Base-by-base conservation (phyloP, 2,797 vertebrate genomes). In the Apogon talboti region DNA sequence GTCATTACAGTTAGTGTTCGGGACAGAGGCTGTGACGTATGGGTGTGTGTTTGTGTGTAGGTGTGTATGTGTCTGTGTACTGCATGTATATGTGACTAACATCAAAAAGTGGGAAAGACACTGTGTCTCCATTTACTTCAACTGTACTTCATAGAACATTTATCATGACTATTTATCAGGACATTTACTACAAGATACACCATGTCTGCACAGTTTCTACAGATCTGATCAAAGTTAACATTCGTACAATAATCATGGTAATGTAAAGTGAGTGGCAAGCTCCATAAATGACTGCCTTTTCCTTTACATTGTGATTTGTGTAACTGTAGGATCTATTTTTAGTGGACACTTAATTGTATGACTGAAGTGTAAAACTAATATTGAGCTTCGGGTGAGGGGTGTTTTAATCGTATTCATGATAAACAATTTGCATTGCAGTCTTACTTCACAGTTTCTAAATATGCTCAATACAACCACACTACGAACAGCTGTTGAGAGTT, bases 101-200 rank as follows among this genome's bases (percentile, higher is more conserved):
- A 65, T 80, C 38, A 49, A 45, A 62, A 57, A 59, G 54, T 76
- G 72, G 71, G 71, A 64, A 62, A 78, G 51, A 79, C 67, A 51
- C 28, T 64, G 13, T 62, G 78, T 80, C 43, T 67, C 77, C 21
- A 41, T 51, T 43, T 58, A 43, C 16, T 52, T 46, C 52, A 54
- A 42, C 47, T 58, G 45, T 53, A 42, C 40, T 60, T 75, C 55
- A 48, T 54, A 6, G 44, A 21, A 44, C 71, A 63, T 52, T 76
- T 53, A 28, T 24, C 5, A 24, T 28, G 58, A 76, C 15, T 72
- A 43, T 62, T 60, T 56, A 62, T 67, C 60, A 52, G 68, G 59
- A 35, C 46, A 41, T 42, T 49, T 3, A n/a, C 48, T 70, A 49
- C 50, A 68, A 67, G 11, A 70, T 43, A 66, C 47, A 41, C 40